Evolutionary conservation across 2,113 vertebrate genomes (phyloP).

Genomic region (Chionomys nivalis): DNA sequence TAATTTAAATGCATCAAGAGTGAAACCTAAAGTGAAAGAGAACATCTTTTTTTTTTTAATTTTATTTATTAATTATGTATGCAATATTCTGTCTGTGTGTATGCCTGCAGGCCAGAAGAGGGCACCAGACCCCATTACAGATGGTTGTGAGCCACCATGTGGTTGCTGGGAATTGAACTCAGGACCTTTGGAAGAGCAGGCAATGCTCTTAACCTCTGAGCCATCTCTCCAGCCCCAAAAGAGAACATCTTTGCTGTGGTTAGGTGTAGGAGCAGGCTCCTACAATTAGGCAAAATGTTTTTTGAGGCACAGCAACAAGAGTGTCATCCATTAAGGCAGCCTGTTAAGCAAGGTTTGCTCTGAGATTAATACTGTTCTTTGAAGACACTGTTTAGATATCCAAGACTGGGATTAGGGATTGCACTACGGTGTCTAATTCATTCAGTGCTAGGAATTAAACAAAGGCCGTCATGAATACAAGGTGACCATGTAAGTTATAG

Average conservation of each 20-base stretch:
- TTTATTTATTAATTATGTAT: too few relatives aligned
- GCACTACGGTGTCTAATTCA: background rate
- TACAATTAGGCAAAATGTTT: background rate
- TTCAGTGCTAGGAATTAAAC: background rate
- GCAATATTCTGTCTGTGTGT: too few relatives aligned
- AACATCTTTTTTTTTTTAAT: too few relatives aligned
- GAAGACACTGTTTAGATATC: constrained; percentile 12
- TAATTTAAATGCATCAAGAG: constrained; percentile 36
- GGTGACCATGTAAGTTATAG: background rate
- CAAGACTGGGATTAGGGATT: background rate
- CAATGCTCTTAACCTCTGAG: too few relatives aligned
- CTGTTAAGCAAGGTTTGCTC: background rate
- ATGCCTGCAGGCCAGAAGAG: too few relatives aligned
- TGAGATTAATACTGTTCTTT: constrained; percentile 24
- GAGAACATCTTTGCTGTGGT: background rate
- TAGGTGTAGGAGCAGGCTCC: background rate
- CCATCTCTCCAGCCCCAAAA: too few relatives aligned
- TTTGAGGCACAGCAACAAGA: background rate
- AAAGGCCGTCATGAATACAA: background rate
- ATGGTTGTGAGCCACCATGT: too few relatives aligned
- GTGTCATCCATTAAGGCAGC: background rate
- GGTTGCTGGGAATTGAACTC: too few relatives aligned
- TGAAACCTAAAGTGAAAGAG: background rate
- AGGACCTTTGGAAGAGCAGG: too few relatives aligned
- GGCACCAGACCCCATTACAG: too few relatives aligned